A percentile compares a stretch with the other conserved stretches of the same genome.
phyloP scores from a whole-genome alignment of 2,113 vertebrate genomes.

The Chamaetylas fuelleborni region DNA sequence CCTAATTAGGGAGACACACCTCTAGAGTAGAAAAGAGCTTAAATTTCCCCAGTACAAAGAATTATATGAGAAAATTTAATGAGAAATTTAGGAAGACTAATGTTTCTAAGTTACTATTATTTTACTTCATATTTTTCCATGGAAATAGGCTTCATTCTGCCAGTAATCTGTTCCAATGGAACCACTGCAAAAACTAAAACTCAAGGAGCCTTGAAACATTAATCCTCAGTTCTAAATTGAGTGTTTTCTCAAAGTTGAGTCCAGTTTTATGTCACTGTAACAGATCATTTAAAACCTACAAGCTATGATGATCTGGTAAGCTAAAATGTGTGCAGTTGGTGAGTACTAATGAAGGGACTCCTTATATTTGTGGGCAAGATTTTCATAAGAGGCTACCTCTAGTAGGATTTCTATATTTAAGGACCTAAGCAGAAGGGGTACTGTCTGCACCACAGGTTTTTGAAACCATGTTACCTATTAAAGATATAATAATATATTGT shows the following conservation, averaged over 20 bases:
- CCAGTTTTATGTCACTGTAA: constrained; percentile 8
- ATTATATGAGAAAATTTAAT: neutral
- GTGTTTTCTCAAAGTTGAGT: neutral
- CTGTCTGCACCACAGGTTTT: neutral
- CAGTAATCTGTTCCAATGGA: neutral
- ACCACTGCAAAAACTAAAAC: neutral
- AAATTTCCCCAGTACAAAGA: neutral
- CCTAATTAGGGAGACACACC: neutral
- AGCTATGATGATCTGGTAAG: neutral
- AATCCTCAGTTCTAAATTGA: neutral
- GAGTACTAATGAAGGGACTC: neutral
- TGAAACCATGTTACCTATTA: neutral
- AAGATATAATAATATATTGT: neutral
- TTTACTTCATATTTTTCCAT: constrained; percentile 11
- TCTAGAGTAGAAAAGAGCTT: neutral
- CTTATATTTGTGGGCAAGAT: neutral
- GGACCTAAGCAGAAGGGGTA: neutral
- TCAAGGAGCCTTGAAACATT: neutral
- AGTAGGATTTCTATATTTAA: neutral
- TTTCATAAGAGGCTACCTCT: neutral
- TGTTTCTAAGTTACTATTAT: neutral
- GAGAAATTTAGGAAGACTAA: neutral
- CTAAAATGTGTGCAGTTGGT: neutral
- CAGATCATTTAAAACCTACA: neutral
- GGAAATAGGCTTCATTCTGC: neutral